Percentiles rank a stretch among this genome's conserved stretches.
phyloP scores from a whole-genome alignment of 1,140 invertebrate species.

The Drosophila kikkawai region DNA sequence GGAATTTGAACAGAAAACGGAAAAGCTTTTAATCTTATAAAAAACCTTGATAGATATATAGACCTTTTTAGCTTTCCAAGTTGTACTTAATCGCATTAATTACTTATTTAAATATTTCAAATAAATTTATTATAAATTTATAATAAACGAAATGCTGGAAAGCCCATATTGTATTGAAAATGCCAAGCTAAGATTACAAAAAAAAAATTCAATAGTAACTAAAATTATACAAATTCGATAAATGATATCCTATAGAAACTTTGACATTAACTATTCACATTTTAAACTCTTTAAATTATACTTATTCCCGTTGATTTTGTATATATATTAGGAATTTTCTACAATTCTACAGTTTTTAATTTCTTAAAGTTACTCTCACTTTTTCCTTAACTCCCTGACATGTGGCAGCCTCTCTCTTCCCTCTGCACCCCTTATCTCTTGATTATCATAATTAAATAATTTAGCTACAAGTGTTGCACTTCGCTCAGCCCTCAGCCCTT shows the following conservation, averaged over 20 bases:
- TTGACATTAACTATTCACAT: background rate
- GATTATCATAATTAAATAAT: constrained; percentile 82
- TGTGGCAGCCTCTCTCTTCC: background rate
- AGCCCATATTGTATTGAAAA: too few relatives aligned
- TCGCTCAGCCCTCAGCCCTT: constrained; percentile 30
- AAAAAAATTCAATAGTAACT: background rate
- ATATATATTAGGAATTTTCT: too few relatives aligned
- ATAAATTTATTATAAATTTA: too few relatives aligned
- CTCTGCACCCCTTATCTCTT: constrained; percentile 27
- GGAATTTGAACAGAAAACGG: background rate
- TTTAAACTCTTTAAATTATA: background rate
- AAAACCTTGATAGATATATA: too few relatives aligned
- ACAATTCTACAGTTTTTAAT: too few relatives aligned
- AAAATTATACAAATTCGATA: background rate
- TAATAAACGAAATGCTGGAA: too few relatives aligned
- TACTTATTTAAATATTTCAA: too few relatives aligned
- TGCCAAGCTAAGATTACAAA: background rate
- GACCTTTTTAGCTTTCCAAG: too few relatives aligned
- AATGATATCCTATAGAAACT: background rate
- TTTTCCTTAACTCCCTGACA: constrained; percentile 2
- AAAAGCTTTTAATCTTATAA: too few relatives aligned
- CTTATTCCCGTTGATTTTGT: too few relatives aligned
- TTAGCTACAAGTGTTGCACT: constrained; percentile 76
- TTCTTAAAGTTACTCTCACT: background rate
- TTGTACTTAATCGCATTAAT: too few relatives aligned